Evolutionary conservation across 2,888 invertebrate species (phyloP).

Genomic region (Petrolisthes manimaculis): DNA sequence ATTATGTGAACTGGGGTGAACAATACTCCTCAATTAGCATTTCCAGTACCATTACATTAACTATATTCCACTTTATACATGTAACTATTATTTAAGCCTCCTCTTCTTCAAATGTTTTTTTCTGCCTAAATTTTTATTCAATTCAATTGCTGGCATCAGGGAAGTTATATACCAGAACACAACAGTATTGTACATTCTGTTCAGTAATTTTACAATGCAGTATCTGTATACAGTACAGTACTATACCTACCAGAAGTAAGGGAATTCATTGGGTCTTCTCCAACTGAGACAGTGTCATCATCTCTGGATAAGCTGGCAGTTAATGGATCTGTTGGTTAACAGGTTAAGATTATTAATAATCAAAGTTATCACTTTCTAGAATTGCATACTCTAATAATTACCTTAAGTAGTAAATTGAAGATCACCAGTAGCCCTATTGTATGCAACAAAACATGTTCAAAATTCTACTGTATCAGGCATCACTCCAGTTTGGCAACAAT

Average conservation of each 20-base stretch:
- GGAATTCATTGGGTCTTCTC: slow-evolving; percentile 41
- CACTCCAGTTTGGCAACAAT: not conserved
- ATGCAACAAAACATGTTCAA: not conserved
- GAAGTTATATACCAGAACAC: too few relatives aligned
- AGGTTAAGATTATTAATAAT: not conserved
- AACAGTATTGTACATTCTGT: too few relatives aligned
- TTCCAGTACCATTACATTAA: too few relatives aligned
- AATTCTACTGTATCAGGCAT: not conserved
- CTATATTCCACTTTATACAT: too few relatives aligned
- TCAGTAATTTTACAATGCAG: not conserved
- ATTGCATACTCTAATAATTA: not conserved
- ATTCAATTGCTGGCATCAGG: too few relatives aligned
- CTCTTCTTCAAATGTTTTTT: too few relatives aligned
- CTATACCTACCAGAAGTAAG: slow-evolving; percentile 20
- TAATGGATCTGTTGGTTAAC: slow-evolving; percentile 27
- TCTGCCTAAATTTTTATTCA: too few relatives aligned
- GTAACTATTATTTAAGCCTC: too few relatives aligned
- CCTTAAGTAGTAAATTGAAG: not conserved
- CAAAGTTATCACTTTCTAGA: not conserved
- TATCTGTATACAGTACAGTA: not conserved
- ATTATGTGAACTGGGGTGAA: too few relatives aligned
- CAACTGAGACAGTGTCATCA: slow-evolving; percentile 45
- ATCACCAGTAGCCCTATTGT: not conserved
- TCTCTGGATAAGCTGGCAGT: slow-evolving; percentile 43
- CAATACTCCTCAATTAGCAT: too few relatives aligned